Evolutionary conservation across 2,888 invertebrate genomes (phyloP).

Genomic region (Odontocolon sp.): DNA sequence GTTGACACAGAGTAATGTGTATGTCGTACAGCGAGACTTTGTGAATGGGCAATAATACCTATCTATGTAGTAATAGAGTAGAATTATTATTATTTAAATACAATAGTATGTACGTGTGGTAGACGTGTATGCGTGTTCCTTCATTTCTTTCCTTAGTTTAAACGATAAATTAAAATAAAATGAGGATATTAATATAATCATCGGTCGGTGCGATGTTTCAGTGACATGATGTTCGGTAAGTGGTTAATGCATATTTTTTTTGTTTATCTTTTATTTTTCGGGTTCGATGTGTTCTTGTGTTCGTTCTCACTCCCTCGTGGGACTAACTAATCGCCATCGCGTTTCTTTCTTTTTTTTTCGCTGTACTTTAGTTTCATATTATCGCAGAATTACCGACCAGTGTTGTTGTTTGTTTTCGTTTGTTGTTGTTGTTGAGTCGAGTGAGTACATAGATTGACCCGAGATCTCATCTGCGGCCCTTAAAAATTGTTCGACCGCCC

Average conservation of each 20-base stretch:
- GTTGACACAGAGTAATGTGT: constrained; percentile 80
- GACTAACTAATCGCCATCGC: constrained; percentile 19
- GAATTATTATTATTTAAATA: constrained; percentile 78
- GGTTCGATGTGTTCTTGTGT: constrained; percentile 9
- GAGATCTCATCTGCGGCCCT: constrained; percentile 30
- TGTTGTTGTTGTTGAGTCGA: neutral
- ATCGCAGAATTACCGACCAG: constrained; percentile 37
- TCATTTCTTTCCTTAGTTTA: constrained; percentile 55
- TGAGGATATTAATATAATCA: constrained; percentile 56
- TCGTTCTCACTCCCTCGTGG: constrained; percentile 31
- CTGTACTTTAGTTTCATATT: too few relatives aligned
- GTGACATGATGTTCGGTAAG: constrained; percentile 39
- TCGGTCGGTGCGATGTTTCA: constrained; percentile 48
- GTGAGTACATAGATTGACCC: constrained; percentile 23
- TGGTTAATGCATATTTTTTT: constrained; percentile 52
- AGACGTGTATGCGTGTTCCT: constrained; percentile 71
- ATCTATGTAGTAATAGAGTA: constrained; percentile 78
- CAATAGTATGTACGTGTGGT: constrained; percentile 72
- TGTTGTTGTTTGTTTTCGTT: constrained; percentile 11
- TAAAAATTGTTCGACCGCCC: constrained; percentile 29
- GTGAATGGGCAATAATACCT: constrained; percentile 78
- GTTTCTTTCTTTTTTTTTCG: constrained; percentile 18
- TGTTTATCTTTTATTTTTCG: constrained; percentile 11
- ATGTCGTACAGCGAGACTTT: constrained; percentile 79
- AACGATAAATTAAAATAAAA: constrained; percentile 61